Conservation (phyloP, 2,888 invertebrate species). For the Sipha maydis region DNA sequence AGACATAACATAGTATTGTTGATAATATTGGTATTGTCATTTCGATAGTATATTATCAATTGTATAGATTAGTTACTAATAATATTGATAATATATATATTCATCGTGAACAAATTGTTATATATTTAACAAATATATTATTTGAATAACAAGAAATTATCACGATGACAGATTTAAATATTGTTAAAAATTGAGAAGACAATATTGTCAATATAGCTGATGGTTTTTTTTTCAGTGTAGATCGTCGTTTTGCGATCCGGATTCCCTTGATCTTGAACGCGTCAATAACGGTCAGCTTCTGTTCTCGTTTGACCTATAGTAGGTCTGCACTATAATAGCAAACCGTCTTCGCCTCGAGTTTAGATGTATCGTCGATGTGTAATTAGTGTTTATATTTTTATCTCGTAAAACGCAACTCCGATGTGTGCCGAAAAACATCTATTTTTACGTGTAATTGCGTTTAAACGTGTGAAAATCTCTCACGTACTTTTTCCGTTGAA, state of each 20-base stretch:
- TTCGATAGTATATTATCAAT: too few species aligned
- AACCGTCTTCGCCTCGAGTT: background rate
- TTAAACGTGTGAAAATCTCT: conserved; percentile 48
- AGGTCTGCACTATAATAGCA: background rate
- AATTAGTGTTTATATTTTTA: background rate
- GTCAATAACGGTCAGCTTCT: background rate
- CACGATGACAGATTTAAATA: too few species aligned
- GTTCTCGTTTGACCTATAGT: conserved; percentile 17
- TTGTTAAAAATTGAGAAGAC: too few species aligned
- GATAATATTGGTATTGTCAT: too few species aligned
- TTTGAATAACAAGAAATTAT: too few species aligned
- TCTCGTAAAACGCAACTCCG: background rate
- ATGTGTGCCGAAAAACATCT: background rate
- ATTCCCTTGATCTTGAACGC: conserved; percentile 45
- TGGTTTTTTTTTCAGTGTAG: too few species aligned
- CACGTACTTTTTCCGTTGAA: conserved; percentile 39
- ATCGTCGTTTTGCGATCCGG: background rate
- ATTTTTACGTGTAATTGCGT: background rate
- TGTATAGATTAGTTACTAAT: too few species aligned
- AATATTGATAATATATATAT: too few species aligned
- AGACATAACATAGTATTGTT: too few species aligned
- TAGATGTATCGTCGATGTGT: background rate
- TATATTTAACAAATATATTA: too few species aligned
- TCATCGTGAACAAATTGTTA: too few species aligned
- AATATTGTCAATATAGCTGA: too few species aligned